Evolutionary conservation across 2,113 vertebrate genomes (phyloP).

Genomic region (Aramus guarauna): DNA sequence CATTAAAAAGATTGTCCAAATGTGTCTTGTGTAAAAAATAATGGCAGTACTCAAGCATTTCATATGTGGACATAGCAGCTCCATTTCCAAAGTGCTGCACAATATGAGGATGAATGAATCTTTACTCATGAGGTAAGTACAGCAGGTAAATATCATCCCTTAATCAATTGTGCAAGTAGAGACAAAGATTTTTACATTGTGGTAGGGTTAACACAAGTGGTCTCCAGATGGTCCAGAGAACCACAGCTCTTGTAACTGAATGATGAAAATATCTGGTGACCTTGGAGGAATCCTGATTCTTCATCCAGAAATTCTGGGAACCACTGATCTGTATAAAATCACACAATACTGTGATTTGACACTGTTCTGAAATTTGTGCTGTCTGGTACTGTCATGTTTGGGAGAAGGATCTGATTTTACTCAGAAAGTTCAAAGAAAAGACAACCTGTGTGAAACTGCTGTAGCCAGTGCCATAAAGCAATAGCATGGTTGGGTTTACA

Average conservation of each 20-base stretch:
- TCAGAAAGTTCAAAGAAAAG: neutral
- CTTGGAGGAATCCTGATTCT: neutral
- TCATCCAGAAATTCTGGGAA: neutral
- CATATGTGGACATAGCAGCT: neutral
- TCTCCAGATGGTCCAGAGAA: neutral
- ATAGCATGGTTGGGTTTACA: neutral
- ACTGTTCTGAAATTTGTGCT: neutral
- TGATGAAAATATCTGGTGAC: neutral
- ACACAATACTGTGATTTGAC: neutral
- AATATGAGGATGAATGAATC: neutral
- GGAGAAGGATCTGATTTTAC: neutral
- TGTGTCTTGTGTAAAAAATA: neutral
- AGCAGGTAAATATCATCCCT: neutral
- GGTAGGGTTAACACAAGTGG: neutral
- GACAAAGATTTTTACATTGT: neutral
- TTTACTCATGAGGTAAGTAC: neutral
- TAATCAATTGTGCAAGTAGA: neutral
- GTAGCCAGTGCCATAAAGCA: neutral
- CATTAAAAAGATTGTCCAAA: neutral
- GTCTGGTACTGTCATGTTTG: neutral
- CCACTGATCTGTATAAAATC: neutral
- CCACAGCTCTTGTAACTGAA: neutral
- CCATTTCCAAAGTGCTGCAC: neutral
- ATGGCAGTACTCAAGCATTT: neutral
- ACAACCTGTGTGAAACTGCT: neutral